Evolutionary conservation across 2,113 vertebrate genomes (phyloP).

Genomic region (Mormyrus iriodes): DNA sequence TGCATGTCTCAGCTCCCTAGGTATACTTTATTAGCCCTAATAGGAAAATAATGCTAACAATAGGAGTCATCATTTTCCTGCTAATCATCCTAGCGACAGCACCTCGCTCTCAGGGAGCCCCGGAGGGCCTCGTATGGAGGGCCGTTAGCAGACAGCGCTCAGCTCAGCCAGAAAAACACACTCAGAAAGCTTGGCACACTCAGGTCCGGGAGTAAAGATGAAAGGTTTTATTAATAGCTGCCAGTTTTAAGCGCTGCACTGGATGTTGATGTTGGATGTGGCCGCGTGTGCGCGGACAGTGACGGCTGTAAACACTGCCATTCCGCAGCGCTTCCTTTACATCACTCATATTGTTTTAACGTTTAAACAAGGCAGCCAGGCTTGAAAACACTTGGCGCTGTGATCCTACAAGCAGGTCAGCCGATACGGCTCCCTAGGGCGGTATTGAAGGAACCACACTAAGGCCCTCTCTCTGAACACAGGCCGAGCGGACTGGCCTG

Average conservation of each 20-base stretch:
- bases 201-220: slow-evolving; percentile 58
- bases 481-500: background rate
- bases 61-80: background rate
- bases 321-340: slow-evolving; percentile 74
- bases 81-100: background rate
- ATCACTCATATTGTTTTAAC: slow-evolving; percentile 74
- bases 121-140: background rate
- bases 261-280: slow-evolving; percentile 76
- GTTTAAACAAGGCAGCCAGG: slow-evolving; percentile 46
- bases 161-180: slow-evolving; percentile 9
- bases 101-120: background rate
- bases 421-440: slow-evolving; percentile 50
- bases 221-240: slow-evolving; percentile 73
- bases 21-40: background rate
- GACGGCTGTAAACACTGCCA: slow-evolving; percentile 69
- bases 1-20: background rate
- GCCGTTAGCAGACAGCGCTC: background rate
- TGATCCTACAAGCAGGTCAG: slow-evolving; percentile 67
- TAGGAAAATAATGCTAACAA: background rate
- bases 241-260: slow-evolving; percentile 66
- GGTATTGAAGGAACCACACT: slow-evolving; percentile 56
- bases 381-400: slow-evolving; percentile 60
- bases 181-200: slow-evolving; percentile 47
- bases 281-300: slow-evolving; percentile 70
- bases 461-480: slow-evolving; percentile 54